phyloP scores from a whole-genome alignment of 2,888 invertebrate species.

The Agrochola macilenta region DNA sequence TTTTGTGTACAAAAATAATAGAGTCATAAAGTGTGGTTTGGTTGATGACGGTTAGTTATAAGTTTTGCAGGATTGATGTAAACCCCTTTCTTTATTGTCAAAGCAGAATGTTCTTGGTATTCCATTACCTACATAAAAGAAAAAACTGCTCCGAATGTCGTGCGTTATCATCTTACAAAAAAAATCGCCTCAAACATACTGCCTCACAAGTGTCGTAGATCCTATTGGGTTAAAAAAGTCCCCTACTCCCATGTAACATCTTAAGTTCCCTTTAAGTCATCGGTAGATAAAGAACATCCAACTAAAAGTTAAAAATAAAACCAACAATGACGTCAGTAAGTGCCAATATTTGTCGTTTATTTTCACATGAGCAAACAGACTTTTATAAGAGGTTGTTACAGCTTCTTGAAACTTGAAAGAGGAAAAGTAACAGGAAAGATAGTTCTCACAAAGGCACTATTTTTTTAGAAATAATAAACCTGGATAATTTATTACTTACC shows the following conservation, averaged over 20 bases:
- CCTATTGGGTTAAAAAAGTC: constrained; percentile 23
- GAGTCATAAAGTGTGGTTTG: neutral
- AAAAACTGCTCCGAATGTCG: neutral
- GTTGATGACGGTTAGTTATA: neutral
- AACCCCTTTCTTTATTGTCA: neutral
- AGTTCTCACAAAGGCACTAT: constrained; percentile 28
- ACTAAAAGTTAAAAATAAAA: constrained; percentile 15
- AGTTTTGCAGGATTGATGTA: neutral
- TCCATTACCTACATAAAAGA: neutral
- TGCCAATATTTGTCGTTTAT: constrained; percentile 4
- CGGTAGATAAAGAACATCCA: constrained; percentile 18
- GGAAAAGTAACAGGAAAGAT: constrained; percentile 53
- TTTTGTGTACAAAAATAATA: neutral
- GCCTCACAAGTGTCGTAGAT: neutral
- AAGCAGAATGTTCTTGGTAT: neutral
- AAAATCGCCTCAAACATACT: neutral
- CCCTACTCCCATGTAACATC: constrained; percentile 24
- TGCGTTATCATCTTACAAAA: neutral
- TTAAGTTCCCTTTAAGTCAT: constrained; percentile 2
- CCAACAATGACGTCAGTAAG: constrained; percentile 9
- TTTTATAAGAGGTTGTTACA: neutral
- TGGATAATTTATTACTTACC: constrained; percentile 36
- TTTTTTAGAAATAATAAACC: constrained; percentile 52
- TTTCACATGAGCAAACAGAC: neutral
- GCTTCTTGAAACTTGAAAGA: constrained; percentile 49